phyloP scores from a whole-genome alignment of 2,888 invertebrate genomes.

The Argyresthia goedartella region DNA sequence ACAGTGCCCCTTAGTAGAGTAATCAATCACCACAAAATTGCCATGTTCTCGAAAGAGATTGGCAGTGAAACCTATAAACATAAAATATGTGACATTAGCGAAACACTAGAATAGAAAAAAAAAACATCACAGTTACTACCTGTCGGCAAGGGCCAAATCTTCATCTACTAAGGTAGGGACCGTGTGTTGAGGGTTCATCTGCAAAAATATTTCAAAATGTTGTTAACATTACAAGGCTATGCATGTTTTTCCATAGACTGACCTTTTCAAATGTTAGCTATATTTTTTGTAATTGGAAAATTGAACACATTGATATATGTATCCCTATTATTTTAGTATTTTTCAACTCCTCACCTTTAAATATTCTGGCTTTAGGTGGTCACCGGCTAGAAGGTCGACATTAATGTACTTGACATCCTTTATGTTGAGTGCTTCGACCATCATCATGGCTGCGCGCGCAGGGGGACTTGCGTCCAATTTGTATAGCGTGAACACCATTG shows the following conservation, averaged over 20 bases:
- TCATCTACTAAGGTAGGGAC: slow-evolving; percentile 67
- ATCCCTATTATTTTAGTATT: too few species aligned
- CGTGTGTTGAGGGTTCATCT: slow-evolving; percentile 68
- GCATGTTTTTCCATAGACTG: too few species aligned
- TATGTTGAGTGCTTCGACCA: slow-evolving; percentile 31
- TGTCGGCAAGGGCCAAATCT: slow-evolving; percentile 67
- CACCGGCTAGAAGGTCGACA: slow-evolving; percentile 32
- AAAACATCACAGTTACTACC: slow-evolving; percentile 22
- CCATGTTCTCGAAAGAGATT: too few species aligned
- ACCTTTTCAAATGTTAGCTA: too few species aligned
- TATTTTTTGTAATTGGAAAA: too few species aligned
- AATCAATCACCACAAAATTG: too few species aligned
- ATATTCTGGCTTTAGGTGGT: slow-evolving; percentile 46
- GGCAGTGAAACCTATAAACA: too few species aligned
- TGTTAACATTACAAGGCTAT: too few species aligned
- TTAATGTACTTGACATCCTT: slow-evolving; percentile 32
- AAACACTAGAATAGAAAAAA: too few species aligned
- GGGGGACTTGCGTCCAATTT: slow-evolving; percentile 44
- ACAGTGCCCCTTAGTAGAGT: too few species aligned
- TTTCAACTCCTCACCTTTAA: slow-evolving; percentile 26
- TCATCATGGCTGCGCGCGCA: slow-evolving; percentile 37
- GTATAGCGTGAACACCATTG: slow-evolving; percentile 45
- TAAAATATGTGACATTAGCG: too few species aligned
- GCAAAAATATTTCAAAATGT: slow-evolving; percentile 16
- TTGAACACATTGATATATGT: too few species aligned